These are phyloP conservation scores for Camponotus floridanus DNA, from an alignment of 1,140 invertebrate genomes.

Conservation along the genomic window DNA sequence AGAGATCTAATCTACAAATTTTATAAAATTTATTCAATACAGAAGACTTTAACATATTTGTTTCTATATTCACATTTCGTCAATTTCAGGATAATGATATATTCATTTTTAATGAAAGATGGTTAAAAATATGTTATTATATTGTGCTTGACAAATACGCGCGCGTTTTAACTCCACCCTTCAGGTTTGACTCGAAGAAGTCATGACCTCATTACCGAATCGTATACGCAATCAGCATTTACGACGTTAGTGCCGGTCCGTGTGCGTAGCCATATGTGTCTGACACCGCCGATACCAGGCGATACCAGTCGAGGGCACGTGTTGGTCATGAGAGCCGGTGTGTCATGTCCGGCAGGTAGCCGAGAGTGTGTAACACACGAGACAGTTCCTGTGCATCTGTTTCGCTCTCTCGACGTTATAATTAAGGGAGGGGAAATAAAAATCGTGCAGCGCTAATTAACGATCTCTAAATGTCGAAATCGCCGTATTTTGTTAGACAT, in stretches of 20 bases:
- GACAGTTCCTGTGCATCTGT: conserved; percentile 22
- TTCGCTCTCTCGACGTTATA: conserved; percentile 57
- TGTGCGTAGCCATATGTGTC: conserved; percentile 32
- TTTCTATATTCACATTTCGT: neutral
- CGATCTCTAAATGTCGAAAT: conserved; percentile 82
- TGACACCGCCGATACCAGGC: conserved; percentile 69
- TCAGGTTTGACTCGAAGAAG: conserved; percentile 22
- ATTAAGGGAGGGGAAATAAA: conserved; percentile 78
- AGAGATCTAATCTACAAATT: neutral
- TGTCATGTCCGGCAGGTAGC: conserved; percentile 74
- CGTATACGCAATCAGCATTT: conserved; percentile 59
- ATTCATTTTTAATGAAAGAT: neutral
- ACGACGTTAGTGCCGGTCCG: conserved; percentile 50
- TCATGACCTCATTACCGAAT: conserved; percentile 69
- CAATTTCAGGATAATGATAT: neutral
- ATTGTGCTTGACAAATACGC: conserved; percentile 34
- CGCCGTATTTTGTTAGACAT: conserved; percentile 80
- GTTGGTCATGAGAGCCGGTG: conserved; percentile 69
- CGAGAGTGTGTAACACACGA: conserved; percentile 61
- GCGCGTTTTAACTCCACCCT: neutral
- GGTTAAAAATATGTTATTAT: neutral
- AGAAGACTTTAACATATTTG: neutral
- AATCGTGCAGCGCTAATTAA: conserved; percentile 81
- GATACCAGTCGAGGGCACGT: conserved; percentile 67
- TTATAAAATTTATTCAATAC: neutral